These are phyloP conservation scores for Xestobium rufovillosum DNA, from an alignment of 2,888 invertebrate genomes.

Conservation along the genomic window DNA sequence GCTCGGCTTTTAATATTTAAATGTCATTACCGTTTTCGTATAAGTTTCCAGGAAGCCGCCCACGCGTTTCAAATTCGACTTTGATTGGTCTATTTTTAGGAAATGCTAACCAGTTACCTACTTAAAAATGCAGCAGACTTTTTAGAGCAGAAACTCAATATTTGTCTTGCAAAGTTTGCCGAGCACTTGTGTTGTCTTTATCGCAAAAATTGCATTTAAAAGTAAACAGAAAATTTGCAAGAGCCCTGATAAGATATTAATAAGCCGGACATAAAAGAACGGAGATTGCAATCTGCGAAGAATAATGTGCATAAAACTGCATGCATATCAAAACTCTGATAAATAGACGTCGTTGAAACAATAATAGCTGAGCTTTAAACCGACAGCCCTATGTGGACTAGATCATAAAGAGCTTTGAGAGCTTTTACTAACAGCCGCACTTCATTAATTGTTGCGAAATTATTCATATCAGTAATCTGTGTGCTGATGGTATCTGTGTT, in stretches of 20 bases:
- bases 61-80: no score
- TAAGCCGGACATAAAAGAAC: constrained; percentile 24
- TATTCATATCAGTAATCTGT: constrained; percentile 42
- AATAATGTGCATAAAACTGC: constrained; percentile 38
- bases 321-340: constrained; percentile 38
- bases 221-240: no score
- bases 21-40: no score
- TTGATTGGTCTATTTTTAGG: no score
- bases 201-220: no score
- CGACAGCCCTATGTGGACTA: constrained; percentile 31
- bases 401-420: constrained; percentile 37
- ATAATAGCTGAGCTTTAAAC: constrained; percentile 34
- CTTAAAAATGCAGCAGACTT: no score
- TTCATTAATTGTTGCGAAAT: constrained; percentile 41
- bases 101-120: no score
- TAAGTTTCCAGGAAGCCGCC: no score
- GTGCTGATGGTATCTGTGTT: constrained; percentile 41
- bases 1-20: no score
- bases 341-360: constrained; percentile 37
- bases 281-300: constrained; percentile 37
- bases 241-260: constrained; percentile 20
- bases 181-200: no score
- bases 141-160: no score
- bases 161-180: no score
- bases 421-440: constrained; percentile 37